Evolutionary conservation across 2,888 invertebrate species (phyloP).

Genomic region (Ormyrus nitidulus): DNA sequence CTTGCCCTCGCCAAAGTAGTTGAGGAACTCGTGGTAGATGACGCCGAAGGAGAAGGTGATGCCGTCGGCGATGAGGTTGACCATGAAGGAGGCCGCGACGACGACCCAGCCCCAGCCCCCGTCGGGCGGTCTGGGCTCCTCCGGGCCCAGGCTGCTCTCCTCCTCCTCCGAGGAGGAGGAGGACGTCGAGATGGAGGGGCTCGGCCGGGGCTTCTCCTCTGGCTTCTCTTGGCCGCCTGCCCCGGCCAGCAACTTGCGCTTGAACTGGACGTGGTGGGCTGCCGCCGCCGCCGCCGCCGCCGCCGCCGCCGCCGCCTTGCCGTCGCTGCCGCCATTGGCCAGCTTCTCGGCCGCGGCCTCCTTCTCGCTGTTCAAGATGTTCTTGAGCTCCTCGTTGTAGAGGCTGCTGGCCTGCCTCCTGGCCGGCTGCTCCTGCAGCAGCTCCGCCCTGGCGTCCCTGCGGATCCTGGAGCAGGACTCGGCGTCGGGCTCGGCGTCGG

Average conservation of each 20-base stretch:
- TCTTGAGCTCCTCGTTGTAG: constrained; percentile 61
- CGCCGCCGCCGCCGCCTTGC: too few relatives aligned
- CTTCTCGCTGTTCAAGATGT: constrained; percentile 57
- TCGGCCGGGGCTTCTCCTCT: constrained; percentile 53
- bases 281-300: too few relatives aligned
- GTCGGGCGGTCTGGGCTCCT: constrained; percentile 87
- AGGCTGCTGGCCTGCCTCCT: constrained; percentile 62
- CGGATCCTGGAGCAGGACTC: constrained; percentile 61
- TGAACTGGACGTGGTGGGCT: constrained; percentile 69
- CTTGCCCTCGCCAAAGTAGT: constrained; percentile 89
- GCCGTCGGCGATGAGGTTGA: constrained; percentile 94
- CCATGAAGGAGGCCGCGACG: constrained; percentile 91
- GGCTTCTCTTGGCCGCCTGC: constrained; percentile 46
- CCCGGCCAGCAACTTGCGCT: constrained; percentile 61
- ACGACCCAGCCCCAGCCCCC: constrained; percentile 97
- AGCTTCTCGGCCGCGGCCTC: constrained; percentile 62
- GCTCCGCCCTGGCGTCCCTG: constrained; percentile 64
- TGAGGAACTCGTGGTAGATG: constrained; percentile 89
- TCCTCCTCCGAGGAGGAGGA: constrained; percentile 78
- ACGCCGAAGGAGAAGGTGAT: constrained; percentile 95
- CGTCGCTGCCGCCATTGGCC: constrained; percentile 61
- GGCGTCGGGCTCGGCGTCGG: background rate
- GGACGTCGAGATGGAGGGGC: constrained; percentile 72
- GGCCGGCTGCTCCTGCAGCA: constrained; percentile 58
- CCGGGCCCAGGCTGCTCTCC: constrained; percentile 80